phyloP scores from a whole-genome alignment of 1,140 invertebrate genomes.

The Drosophila gunungcola region DNA sequence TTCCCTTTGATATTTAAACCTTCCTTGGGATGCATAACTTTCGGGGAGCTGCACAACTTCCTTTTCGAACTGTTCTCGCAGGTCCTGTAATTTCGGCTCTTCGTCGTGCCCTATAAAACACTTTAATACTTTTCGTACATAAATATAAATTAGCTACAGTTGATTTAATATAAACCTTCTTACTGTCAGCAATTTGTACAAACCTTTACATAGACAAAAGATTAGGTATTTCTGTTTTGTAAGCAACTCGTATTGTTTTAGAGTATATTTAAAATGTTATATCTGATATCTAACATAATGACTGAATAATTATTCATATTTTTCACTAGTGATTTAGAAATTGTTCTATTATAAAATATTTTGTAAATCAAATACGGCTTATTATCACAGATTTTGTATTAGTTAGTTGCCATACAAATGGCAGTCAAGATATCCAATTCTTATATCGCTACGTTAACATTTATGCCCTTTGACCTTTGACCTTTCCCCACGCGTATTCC shows the following conservation, averaged over 20 bases:
- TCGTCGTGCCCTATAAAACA: slow-evolving; percentile 1
- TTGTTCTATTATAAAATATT: too few relatives aligned
- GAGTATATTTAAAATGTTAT: too few relatives aligned
- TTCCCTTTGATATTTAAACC: slow-evolving; percentile 53
- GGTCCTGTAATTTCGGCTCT: slow-evolving; percentile 13
- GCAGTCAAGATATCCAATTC: not conserved
- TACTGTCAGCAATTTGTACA: too few relatives aligned
- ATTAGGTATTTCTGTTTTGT: too few relatives aligned
- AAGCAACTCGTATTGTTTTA: too few relatives aligned
- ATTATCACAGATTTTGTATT: not conserved
- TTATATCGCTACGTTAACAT: not conserved
- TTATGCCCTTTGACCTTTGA: slow-evolving; percentile 4
- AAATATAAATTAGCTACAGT: too few relatives aligned
- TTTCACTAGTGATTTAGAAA: too few relatives aligned
- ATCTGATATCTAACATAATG: too few relatives aligned
- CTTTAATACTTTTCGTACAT: not conserved
- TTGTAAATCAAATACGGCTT: too few relatives aligned
- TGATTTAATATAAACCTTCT: not conserved
- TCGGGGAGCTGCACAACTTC: slow-evolving; percentile 26
- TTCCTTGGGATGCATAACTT: slow-evolving; percentile 49
- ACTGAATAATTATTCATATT: too few relatives aligned
- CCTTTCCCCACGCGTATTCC: slow-evolving; percentile 1
- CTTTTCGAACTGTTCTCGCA: not conserved
- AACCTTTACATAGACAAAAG: too few relatives aligned
- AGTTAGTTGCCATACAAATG: not conserved